Base-by-base conservation (phyloP, 1,140 invertebrate genomes). In the Thaumetopoea pityocampa region DNA sequence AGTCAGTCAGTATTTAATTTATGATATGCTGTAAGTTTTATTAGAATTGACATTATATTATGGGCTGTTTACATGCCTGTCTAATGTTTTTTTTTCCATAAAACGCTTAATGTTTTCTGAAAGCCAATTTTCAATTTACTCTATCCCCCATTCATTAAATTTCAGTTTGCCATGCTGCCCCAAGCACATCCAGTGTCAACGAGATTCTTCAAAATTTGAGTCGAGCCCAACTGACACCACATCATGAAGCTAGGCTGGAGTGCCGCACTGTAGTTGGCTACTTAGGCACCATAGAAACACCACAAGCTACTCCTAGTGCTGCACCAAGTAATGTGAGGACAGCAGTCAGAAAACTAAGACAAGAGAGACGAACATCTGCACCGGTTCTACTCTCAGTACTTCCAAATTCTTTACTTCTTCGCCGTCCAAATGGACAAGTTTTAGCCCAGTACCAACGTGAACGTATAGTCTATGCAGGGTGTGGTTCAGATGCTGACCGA, bases 241-340 rank as follows among this genome's bases (percentile, higher is more conserved):
- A 55, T 32, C 69, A 78, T 14, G 48, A 58, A 3, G 72, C 69
- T 5, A 60, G 74, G 1, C 61, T 93, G 12, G 91, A 95, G 37
- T 94, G 94, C 59, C 89, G 93, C 46, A 94, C 93, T 0, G 90
- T 98, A 7, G 94, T 98, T 2, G 96, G 96, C 0, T 98, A 98
- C 77, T 87, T 98, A 28, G 96, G 97, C 2, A 97, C 96, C 0
- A 97, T 98, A 30, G 96, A 98, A 83, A 97, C 97, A 87, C 96
- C 96, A 0, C 92, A 93, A 71, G 93, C 96, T 63, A 90, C 92
- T 32, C 89, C 93, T 0, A 91, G 90, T 28, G 92, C 91, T 4
- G 91, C 93, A 65, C 87, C 93, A 24, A 90, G 92, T 48, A 89
- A 90, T 1, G 89, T 91, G 5, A 82, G 88, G 18, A 95, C 92